These are phyloP conservation scores for Drosophila grimshawi DNA, from an alignment of 1,140 invertebrate species.

Conservation along the genomic window DNA sequence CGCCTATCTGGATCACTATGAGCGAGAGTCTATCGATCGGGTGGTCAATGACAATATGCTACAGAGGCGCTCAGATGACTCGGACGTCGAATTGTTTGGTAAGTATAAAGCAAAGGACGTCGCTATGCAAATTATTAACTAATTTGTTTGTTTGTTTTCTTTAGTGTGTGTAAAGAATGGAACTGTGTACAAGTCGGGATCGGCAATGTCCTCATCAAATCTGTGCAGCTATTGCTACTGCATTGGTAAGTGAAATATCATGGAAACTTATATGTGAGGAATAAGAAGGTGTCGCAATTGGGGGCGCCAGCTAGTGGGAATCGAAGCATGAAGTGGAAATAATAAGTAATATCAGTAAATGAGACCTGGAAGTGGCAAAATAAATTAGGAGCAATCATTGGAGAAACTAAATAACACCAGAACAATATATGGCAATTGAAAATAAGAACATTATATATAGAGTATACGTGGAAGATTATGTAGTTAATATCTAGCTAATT, in stretches of 20 bases:
- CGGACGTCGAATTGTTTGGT: slow-evolving; percentile 77
- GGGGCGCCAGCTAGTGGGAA: background rate
- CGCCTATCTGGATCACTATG: slow-evolving; percentile 81
- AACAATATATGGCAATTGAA: too few species aligned
- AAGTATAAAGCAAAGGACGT: background rate
- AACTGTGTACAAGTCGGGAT: slow-evolving; percentile 86
- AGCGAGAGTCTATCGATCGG: slow-evolving; percentile 82
- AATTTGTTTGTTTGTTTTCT: background rate
- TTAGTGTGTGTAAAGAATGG: slow-evolving; percentile 82
- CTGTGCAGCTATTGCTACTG: slow-evolving; percentile 95
- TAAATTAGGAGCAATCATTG: too few species aligned
- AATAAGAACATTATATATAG: too few species aligned
- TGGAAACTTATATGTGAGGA: background rate
- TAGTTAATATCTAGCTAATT: too few species aligned
- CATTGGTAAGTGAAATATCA: slow-evolving; percentile 85
- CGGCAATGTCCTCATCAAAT: slow-evolving; percentile 91
- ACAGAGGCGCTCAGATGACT: slow-evolving; percentile 75
- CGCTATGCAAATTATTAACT: too few species aligned
- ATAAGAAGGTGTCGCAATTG: too few species aligned
- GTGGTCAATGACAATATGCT: slow-evolving; percentile 83
- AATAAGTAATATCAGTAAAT: background rate
- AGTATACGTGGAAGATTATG: too few species aligned
- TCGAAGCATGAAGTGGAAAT: background rate
- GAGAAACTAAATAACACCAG: too few species aligned
- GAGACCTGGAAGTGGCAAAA: background rate